Percentiles rank a stretch among this genome's conserved stretches.
phyloP scores from a whole-genome alignment of 2,113 vertebrate species.

The Eupsittula cactorum region DNA sequence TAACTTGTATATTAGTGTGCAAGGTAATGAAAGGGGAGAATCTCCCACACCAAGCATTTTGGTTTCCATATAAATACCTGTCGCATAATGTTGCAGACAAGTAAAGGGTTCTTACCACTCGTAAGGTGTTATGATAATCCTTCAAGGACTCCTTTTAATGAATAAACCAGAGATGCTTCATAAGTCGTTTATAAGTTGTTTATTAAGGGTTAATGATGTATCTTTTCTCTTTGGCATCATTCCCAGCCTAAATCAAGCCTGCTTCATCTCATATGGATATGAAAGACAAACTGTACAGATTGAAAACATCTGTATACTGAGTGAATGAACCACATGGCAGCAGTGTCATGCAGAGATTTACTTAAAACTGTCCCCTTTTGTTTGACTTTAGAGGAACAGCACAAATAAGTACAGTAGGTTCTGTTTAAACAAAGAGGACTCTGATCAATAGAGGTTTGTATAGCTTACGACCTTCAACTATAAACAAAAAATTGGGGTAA shows the following conservation, averaged over 20 bases:
- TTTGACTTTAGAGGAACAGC: conserved; percentile 77
- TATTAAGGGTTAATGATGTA: conserved; percentile 82
- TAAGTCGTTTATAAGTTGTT: conserved; percentile 39
- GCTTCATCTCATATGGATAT: conserved; percentile 82
- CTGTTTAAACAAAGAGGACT: conserved; percentile 78
- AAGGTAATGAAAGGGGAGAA: background rate
- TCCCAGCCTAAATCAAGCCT: conserved; percentile 84
- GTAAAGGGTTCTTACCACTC: conserved; percentile 9
- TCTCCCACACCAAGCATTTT: background rate
- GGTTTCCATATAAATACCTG: background rate
- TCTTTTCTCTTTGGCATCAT: conserved; percentile 81
- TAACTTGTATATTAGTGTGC: background rate
- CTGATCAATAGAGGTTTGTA: conserved; percentile 82
- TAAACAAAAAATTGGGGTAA: conserved; percentile 79
- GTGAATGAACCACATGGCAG: conserved; percentile 76
- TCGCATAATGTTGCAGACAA: background rate
- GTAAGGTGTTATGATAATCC: conserved; percentile 26
- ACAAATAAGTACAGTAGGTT: conserved; percentile 84
- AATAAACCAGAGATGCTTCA: conserved; percentile 16
- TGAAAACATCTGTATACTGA: conserved; percentile 86
- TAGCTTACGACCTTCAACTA: conserved; percentile 78
- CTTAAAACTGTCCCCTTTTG: conserved; percentile 76
- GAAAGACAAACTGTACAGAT: conserved; percentile 84
- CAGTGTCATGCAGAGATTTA: conserved; percentile 74
- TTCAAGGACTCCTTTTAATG: conserved; percentile 42